A percentile compares a stretch with the other conserved stretches of the same genome.
phyloP scores from a whole-genome alignment of 2,113 vertebrate genomes.

The Globicephala melas region DNA sequence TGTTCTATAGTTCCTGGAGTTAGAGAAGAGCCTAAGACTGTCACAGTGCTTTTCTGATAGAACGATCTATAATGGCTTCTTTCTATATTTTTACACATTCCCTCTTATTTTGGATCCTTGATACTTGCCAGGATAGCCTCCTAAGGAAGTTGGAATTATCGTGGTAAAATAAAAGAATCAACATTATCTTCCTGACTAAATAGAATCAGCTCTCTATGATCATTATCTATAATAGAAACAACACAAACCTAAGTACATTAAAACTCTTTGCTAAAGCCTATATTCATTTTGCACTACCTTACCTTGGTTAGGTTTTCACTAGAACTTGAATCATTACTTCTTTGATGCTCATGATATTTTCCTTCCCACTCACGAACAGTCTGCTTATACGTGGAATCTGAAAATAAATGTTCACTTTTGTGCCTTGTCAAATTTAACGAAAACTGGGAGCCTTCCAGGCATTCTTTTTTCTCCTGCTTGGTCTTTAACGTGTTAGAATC shows the following conservation, averaged over 20 bases:
- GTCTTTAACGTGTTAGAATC: not conserved
- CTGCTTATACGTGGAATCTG: not conserved
- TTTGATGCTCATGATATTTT: not conserved
- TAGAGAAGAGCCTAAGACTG: not conserved
- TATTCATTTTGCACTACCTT: not conserved
- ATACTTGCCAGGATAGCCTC: not conserved
- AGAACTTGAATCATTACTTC: conserved; percentile 13
- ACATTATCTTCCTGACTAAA: not conserved
- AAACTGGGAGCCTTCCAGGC: not conserved
- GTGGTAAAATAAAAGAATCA: not conserved
- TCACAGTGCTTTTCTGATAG: not conserved
- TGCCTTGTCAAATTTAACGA: conserved; percentile 28
- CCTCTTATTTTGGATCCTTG: not conserved
- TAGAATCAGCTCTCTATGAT: not conserved
- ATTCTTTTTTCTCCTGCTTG: conserved; percentile 62
- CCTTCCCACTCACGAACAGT: conserved; percentile 17
- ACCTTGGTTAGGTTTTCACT: conserved; percentile 35
- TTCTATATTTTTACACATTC: not conserved
- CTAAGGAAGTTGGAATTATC: not conserved
- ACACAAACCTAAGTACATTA: not conserved
- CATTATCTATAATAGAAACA: not conserved
- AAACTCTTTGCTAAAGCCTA: not conserved
- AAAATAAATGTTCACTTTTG: conserved; percentile 34
- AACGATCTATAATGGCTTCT: not conserved
- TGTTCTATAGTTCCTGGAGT: not conserved